A percentile compares a stretch with the other conserved stretches of the same genome.
Conservation (phyloP, 2,113 vertebrate species). For the Apus apus region DNA sequence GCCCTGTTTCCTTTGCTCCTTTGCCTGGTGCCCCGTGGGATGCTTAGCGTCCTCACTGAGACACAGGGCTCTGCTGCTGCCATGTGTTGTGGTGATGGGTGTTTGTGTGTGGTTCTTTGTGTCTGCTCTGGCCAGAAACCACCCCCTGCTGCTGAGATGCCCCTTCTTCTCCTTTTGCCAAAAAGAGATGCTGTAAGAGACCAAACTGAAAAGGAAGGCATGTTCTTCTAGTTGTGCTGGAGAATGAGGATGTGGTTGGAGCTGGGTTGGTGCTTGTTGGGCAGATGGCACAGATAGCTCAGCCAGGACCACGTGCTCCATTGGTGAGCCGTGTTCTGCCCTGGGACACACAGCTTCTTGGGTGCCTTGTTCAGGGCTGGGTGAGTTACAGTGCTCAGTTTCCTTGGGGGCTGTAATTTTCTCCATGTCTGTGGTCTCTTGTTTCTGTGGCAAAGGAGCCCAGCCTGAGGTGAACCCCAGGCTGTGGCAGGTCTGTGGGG, state of each 20-base stretch:
- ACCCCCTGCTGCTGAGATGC: not conserved
- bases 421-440: not conserved
- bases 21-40: not conserved
- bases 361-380: not conserved
- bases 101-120: not conserved
- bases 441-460: not conserved
- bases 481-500: not conserved
- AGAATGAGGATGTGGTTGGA: not conserved
- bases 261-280: accelerated
- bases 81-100: accelerated
- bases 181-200: not conserved
- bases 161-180: not conserved
- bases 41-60: accelerated
- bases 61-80: accelerated
- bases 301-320: accelerated
- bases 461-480: accelerated
- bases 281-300: accelerated
- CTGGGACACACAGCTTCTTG: accelerated
- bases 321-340: accelerated
- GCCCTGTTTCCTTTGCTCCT: not conserved
- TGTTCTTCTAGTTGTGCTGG: accelerated
- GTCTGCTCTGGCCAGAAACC: not conserved
- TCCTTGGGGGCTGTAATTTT: not conserved
- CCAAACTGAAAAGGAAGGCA: accelerated
- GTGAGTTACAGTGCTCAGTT: accelerated